Evolutionary conservation across 2,113 vertebrate genomes (phyloP).

Genomic region (Ginglymostoma cirratum): DNA sequence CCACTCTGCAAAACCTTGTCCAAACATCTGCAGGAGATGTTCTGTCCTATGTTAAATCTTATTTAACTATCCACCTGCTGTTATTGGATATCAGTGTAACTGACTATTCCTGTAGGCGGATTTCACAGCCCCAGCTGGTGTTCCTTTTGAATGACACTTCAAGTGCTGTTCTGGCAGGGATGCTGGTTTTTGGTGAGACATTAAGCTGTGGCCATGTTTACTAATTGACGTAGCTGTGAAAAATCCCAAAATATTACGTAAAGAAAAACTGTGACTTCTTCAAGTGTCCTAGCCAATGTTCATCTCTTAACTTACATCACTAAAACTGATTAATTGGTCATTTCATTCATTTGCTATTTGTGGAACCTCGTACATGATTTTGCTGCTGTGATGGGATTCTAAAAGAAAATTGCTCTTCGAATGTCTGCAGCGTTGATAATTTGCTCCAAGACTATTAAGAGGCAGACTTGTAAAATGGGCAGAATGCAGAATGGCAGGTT

Average conservation of each 20-base stretch:
- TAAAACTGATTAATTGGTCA: background rate
- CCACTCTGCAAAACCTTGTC: background rate
- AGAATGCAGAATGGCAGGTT: background rate
- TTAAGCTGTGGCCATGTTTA: background rate
- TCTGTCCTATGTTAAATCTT: too few species aligned
- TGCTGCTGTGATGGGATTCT: background rate
- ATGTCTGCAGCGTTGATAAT: background rate
- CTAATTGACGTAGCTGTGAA: background rate
- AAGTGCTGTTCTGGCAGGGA: background rate
- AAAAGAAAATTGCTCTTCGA: background rate
- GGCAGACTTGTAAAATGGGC: background rate
- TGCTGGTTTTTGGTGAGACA: background rate
- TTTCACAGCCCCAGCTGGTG: background rate
- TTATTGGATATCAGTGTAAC: background rate
- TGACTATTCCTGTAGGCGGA: background rate
- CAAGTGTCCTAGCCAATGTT: background rate
- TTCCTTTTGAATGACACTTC: background rate
- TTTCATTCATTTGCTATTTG: too few species aligned
- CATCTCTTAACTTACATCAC: background rate
- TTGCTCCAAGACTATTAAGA: background rate
- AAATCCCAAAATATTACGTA: background rate
- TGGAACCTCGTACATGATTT: too few species aligned
- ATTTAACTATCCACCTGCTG: background rate
- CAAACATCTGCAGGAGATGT: too few species aligned
- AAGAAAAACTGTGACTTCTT: background rate